Base-by-base conservation (phyloP, 2,888 invertebrate genomes). In the Sphaerophoria taeniata region DNA sequence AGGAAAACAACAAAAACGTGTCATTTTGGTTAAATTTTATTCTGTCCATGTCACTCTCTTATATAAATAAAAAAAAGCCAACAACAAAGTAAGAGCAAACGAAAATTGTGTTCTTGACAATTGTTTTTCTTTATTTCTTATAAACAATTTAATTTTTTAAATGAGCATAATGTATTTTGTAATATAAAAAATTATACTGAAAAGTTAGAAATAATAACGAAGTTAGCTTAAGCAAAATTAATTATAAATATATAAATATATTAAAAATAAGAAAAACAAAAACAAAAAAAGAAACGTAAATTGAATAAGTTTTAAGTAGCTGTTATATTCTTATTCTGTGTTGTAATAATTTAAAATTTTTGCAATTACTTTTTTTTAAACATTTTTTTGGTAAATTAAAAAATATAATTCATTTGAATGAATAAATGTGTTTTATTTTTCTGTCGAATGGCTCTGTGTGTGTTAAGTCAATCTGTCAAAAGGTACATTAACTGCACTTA, bases 261-360 rank as follows among this genome's bases (percentile, higher is more conserved):
- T 73, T 67, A 6, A 61, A 81, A n/a, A 77, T n/a, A 84, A 72
- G 69, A 74, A 81, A 78, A 86, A 78, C 74, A 89, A 88, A 90
- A 89, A 88, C 89, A 87, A 74, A 51, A 33, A 47, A 77, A 45
- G 58, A 71, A 82, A 61, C 60, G 53, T 76, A 84, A 79, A 87
- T 80, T 77, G 58, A 77, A 76, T 84, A 84, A 84, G 78, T 79
- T 87, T 78, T 87, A 87, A 84, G 84, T 84, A 83, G 84, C 84
- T 84, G 84, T 79, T 84, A 79, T 79, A 79, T 80, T 80, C 80
- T 84, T 84, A 84, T 87, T 87, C 79, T 82, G 79, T 83, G 84
- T 87, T 87, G 83, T 87, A 83, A 83, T 84, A 75, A 82, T 83
- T 83, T 83, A 76, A 83, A 80, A 76, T 87, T 84, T 83, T 84